Evolutionary conservation across 2,113 vertebrate genomes (phyloP).

Genomic region (Rallus limicola): DNA sequence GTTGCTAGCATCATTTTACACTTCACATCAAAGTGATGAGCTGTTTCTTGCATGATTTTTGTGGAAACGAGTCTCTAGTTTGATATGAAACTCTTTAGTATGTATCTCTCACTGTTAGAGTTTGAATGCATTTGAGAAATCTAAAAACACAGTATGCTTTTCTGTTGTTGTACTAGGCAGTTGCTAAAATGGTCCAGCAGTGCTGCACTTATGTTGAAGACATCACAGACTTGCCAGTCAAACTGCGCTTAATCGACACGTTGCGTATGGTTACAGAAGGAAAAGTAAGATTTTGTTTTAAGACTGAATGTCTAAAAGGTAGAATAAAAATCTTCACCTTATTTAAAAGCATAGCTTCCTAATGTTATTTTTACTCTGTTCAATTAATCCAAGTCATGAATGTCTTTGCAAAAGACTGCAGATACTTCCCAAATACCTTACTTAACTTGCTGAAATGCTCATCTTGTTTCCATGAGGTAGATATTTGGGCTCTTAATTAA

Average conservation of each 20-base stretch:
- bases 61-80: background rate
- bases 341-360: background rate
- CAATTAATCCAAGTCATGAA: background rate
- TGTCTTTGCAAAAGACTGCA: background rate
- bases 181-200: slow-evolving; percentile 99
- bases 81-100: background rate
- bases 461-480: background rate
- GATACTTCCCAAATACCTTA: background rate
- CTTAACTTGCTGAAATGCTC: background rate
- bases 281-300: slow-evolving; percentile 83
- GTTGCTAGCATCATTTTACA: background rate
- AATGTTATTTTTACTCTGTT: background rate
- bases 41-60: background rate
- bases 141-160: background rate
- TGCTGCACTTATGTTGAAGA: slow-evolving; percentile 94
- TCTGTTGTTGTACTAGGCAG: slow-evolving; percentile 82
- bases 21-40: background rate
- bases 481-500: background rate
- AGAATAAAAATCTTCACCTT: slow-evolving; percentile 22
- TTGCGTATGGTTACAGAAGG: slow-evolving; percentile 96
- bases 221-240: slow-evolving; percentile 89
- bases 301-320: background rate
- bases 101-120: background rate
- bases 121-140: background rate
- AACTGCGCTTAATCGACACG: slow-evolving; percentile 94